Evolutionary conservation across 2,113 vertebrate species (phyloP), one percentile per base, ranked within the genome.

Genomic region (Ophthalmotilapia sp.): DNA sequence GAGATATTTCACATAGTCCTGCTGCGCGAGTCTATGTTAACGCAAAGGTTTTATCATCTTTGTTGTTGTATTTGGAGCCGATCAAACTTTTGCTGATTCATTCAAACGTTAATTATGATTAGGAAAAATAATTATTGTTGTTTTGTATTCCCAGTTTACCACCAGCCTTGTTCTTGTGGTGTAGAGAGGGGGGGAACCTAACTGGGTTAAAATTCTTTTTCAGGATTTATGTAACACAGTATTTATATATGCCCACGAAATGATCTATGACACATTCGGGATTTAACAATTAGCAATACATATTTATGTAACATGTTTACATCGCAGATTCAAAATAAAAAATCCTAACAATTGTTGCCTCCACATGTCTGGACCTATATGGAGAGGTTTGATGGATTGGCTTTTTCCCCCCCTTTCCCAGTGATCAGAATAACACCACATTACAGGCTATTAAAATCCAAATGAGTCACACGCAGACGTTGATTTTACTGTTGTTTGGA

Each of bases 261-360:
- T 83, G 82, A 85, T 91, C 90, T 70, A 79, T 90, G 91, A 92
- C 89, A 91, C 87, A 86, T 82, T 81, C 53, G 31, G 56, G 65
- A 84, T 90, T 65, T 38, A 89, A 90, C 87, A 92, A 93, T 94
- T 93, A 91, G 84, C 80, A 75, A 21, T 79, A 65, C 17, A 26
- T 73, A 56, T 90, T 94, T 93, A 93, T 80, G 53, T 89, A 93
- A 93, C 84, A 73, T 87, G 53, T 85, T 90, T 90, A 81, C 60
- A 77, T 87, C 5, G 77, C 40, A 62, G 73, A 68, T 82, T 87
- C 9, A 26, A 85, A 85, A 87, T 62, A 49, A 58, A 84, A 79
- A 65, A 26, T 13, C 23, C 19, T 81, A 87, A 80, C 86, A 90
- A 75, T 85, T 3, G 40, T 47, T 77, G 21, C 81, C 89, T 83